phyloP scores from a whole-genome alignment of 2,113 vertebrate species.

The Elephas maximus region DNA sequence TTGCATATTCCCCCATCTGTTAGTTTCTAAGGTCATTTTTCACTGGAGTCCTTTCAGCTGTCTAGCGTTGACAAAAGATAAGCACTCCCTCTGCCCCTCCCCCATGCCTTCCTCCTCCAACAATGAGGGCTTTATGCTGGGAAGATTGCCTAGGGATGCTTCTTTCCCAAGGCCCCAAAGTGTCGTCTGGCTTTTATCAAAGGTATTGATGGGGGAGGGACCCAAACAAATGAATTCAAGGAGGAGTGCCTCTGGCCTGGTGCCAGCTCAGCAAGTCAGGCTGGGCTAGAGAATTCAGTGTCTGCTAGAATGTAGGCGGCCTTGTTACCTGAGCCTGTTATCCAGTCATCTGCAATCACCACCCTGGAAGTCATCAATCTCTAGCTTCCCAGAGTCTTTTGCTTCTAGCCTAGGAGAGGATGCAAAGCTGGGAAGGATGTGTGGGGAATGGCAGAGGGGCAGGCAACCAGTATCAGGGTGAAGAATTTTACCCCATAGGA shows the following conservation, averaged over 20 bases:
- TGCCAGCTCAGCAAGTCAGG: constrained; percentile 67
- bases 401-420: neutral
- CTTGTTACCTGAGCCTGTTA: constrained; percentile 61
- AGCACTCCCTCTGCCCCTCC: constrained; percentile 80
- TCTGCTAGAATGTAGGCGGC: constrained; percentile 56
- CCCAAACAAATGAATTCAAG: constrained; percentile 60
- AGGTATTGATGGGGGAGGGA: constrained; percentile 31
- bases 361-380: constrained; percentile 9
- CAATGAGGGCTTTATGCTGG: constrained; percentile 89
- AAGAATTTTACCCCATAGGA: constrained; percentile 46
- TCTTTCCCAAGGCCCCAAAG: constrained; percentile 75
- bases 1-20: constrained; percentile 86
- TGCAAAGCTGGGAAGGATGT: constrained; percentile 12
- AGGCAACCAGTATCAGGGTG: neutral
- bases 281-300: constrained; percentile 47
- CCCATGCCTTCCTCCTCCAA: constrained; percentile 83
- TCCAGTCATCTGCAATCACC: constrained; percentile 25
- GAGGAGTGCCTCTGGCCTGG: constrained; percentile 47
- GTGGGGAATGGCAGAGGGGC: neutral
- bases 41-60: constrained; percentile 93
- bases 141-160: constrained; percentile 73
- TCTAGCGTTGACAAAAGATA: constrained; percentile 92
- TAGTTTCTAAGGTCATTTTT: constrained; percentile 94
- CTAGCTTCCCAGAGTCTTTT: neutral
- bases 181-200: constrained; percentile 76